Evolutionary conservation across 2,113 vertebrate species (phyloP).

Genomic region (Perca schrenkii): DNA sequence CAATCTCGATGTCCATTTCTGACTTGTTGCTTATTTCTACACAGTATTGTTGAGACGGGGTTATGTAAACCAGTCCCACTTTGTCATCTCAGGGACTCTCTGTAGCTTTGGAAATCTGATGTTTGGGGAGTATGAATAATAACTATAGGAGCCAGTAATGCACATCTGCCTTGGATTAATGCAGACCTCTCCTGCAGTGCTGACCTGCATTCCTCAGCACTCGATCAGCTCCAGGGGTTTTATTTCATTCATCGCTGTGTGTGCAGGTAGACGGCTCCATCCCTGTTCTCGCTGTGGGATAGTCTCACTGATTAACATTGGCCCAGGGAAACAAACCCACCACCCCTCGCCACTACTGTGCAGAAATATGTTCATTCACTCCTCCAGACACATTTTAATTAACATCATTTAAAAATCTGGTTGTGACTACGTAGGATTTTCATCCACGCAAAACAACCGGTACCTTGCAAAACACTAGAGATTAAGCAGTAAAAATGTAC

Average conservation of each 20-base stretch:
- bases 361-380: constrained; percentile 14
- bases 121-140: constrained; percentile 82
- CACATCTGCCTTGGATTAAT: constrained; percentile 85
- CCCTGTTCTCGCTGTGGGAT: constrained; percentile 48
- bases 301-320: constrained; percentile 36
- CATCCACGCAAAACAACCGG: background rate
- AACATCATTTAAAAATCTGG: background rate
- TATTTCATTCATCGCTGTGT: constrained; percentile 71
- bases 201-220: constrained; percentile 79
- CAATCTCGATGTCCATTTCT: constrained; percentile 69
- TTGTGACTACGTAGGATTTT: background rate
- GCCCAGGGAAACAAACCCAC: constrained; percentile 21
- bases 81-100: constrained; percentile 77
- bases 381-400: background rate
- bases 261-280: constrained; percentile 72
- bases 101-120: constrained; percentile 67
- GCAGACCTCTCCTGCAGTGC: constrained; percentile 72
- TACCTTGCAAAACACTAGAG: background rate
- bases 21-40: constrained; percentile 78
- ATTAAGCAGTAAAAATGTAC: background rate
- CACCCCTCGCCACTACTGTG: constrained; percentile 26
- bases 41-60: constrained; percentile 79
- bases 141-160: constrained; percentile 77
- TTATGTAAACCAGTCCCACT: constrained; percentile 83
- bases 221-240: constrained; percentile 73